Conservation (phyloP, 2,113 vertebrate genomes). For the Calonectris borealis region DNA sequence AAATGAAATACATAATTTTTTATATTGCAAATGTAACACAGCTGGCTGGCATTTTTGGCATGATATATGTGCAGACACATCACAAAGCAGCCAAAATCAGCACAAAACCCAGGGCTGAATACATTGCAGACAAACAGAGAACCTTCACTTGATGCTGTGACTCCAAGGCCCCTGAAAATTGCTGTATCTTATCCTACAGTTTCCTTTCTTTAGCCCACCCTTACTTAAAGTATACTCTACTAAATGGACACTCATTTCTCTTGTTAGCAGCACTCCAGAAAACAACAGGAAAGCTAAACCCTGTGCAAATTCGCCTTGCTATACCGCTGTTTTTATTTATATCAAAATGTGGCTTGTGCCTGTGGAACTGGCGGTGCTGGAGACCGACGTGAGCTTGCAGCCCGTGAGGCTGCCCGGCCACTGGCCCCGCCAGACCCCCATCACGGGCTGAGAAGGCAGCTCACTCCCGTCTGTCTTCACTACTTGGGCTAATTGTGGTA, state of each 20-base stretch:
- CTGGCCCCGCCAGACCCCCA: background rate
- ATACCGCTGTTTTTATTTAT: background rate
- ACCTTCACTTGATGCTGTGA: background rate
- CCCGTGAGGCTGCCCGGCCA: background rate
- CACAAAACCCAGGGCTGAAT: background rate
- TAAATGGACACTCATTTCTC: background rate
- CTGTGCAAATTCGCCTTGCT: background rate
- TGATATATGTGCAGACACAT: background rate
- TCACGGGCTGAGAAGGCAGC: background rate
- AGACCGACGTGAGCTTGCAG: background rate
- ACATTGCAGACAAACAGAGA: background rate
- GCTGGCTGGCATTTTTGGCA: background rate
- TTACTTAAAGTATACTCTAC: background rate
- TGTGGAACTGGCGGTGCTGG: background rate
- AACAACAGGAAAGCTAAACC: background rate
- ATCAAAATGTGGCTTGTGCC: background rate
- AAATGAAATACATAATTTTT: background rate
- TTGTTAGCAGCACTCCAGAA: background rate
- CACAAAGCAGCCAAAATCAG: slow-evolving; percentile 12
- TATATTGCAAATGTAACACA: background rate
- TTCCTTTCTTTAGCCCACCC: background rate
- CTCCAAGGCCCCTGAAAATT: background rate
- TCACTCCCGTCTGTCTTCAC: background rate
- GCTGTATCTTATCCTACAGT: background rate
- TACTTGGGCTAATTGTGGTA: background rate